Percentiles rank a stretch among this genome's conserved stretches.
These are phyloP conservation scores for Alouatta palliata DNA, from an alignment of 2,113 vertebrate species.

Conservation along the genomic window DNA sequence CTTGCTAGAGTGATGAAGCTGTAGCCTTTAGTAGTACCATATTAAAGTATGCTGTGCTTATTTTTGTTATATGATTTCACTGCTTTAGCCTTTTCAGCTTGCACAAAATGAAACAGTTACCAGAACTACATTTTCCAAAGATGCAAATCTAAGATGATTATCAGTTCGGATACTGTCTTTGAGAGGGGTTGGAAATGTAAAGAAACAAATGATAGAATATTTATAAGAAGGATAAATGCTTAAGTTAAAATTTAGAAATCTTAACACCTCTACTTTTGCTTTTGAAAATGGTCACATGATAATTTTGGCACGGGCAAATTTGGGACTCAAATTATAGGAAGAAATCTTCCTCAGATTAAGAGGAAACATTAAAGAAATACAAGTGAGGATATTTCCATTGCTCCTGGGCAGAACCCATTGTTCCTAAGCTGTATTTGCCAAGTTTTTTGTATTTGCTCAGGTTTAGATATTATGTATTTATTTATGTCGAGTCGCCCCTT, in stretches of 20 bases:
- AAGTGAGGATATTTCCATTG: neutral
- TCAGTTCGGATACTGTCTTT: neutral
- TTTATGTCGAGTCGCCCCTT: neutral
- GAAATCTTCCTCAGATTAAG: neutral
- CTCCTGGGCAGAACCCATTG: neutral
- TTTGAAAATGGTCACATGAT: neutral
- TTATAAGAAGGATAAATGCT: neutral
- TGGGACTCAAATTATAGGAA: neutral
- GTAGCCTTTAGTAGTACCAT: neutral
- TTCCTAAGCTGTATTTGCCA: neutral
- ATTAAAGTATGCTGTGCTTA: neutral
- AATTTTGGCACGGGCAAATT: neutral
- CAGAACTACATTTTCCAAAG: neutral
- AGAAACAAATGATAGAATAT: neutral
- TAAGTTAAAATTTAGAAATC: neutral
- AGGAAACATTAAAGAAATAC: neutral
- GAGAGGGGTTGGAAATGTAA: neutral
- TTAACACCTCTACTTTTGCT: neutral
- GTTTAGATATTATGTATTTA: neutral
- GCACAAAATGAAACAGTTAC: neutral
- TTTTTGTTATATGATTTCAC: neutral
- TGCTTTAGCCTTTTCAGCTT: neutral
- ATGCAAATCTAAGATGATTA: neutral
- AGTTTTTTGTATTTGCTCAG: neutral
- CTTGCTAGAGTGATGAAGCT: neutral